Evolutionary conservation across 2,113 vertebrate genomes (phyloP), one percentile per base, ranked within the genome.

Genomic region (Neofelis nebulosa): DNA sequence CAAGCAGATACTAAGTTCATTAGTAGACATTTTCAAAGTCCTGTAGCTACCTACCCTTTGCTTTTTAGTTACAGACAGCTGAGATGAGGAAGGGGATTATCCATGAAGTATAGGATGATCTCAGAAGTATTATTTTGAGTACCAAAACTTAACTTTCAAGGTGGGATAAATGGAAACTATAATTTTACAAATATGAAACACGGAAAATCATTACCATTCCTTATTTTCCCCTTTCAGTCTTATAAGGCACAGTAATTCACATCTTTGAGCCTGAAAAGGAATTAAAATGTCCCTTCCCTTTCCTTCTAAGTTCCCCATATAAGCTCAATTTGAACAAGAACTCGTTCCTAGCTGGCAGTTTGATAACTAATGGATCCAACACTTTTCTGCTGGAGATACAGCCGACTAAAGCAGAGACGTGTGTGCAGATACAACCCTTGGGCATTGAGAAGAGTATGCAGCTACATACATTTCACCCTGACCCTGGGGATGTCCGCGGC

Each of bases 61-160:
- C 13, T 88, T 86, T 87, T 52, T 25, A 93, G 41, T 86, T 81
- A 84, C 5, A 91, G 45, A 19, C 1, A 91, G 31, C 9, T 82
- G 73, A 89, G 15, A 76, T 41, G 7, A 57, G 12, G 8, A 48
- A 91, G 12, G 31, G 6, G 29, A 3, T 3, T 45, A 74, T 76
- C 23, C 55, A 45, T 27, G 5, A 91, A 87, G 7, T 16, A 52
- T 5, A 87, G 41, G 8, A 87, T 71, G 23, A 84, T 66, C 33
- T 83, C 21, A 19, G 31, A 89, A 82, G 38, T 45, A 96, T 57
- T 89, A 65, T 65, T 82, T 81, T 96, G n/a, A 91, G 57, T 50
- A 96, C 2, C 31, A 94, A 88, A 92, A 4, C 18, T 81, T 92
- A 98, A 92, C 38, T 95, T 96, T 74, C n/a, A 89, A 95, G 16